Evolutionary conservation across 64 coral and sea anemone genomes (phyloP), one percentile per base, ranked within the genome.

Genomic region (Pachyseris speciosa): DNA sequence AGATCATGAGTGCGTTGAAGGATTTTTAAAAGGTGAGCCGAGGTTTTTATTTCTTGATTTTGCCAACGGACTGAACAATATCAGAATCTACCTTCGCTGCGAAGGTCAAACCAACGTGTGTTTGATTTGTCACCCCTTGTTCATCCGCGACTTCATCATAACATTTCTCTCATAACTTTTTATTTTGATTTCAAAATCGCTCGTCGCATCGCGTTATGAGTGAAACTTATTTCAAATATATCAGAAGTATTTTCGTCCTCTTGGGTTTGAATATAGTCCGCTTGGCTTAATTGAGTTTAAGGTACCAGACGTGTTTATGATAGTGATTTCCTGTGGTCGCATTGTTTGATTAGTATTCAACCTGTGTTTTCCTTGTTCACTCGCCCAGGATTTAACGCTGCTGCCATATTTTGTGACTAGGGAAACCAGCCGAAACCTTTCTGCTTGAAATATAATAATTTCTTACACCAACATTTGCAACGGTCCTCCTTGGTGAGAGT

Each of bases 271-370:
- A 39, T 40, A 40, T 13, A 61, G 3, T 61, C n/a, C 19, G 1
- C 20, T 37, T 63, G 34, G 25, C 52, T 37, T 63, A 78, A 52
- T 15, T 70, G 37, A 78, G 28, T 78, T 37, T 39, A 39, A 25
- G 52, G 33, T 60, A 63, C 77, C 77, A 33, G 77, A 81, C 52
- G n/a, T 81, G 17, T 13, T 12, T 68, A 11, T 20, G 12, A 51
- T 13, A 32, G 27, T 15, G 26, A 7, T 81, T 81, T 81, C 77
- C 51, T 81, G 77, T 81, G 77, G 77, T 61, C 13, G 17, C 20
- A 81, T 81, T 81, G 77, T 81, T 63, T 81, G 2, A 61, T 26
- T 24, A 29, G 32, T 4, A 17, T 61, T 81, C 77, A 61, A 81
- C 77, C 77, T 81, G 77, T 26, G 53, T 4, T 81, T 81, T 39